phyloP scores from a whole-genome alignment of 2,888 invertebrate species.

The Sisyra nigra region DNA sequence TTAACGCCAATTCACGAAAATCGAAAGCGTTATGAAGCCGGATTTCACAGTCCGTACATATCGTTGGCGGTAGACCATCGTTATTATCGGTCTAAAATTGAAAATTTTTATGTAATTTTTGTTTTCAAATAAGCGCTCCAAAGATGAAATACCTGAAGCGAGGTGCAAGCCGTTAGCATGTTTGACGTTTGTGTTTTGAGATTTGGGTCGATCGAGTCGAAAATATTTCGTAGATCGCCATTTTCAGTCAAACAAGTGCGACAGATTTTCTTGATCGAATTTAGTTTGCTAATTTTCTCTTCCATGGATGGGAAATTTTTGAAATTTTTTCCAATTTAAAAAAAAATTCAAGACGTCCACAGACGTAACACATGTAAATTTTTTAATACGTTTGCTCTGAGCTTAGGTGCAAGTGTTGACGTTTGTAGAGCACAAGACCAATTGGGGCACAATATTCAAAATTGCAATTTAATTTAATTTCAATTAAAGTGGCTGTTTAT shows the following conservation, averaged over 20 bases:
- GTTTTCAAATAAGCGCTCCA: not conserved
- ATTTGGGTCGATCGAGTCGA: slow-evolving; percentile 12
- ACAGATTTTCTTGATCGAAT: slow-evolving; percentile 15
- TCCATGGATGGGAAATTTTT: slow-evolving; percentile 1
- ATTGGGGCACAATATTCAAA: too few species aligned
- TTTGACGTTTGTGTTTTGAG: slow-evolving; percentile 11
- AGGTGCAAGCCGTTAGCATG: slow-evolving; percentile 14
- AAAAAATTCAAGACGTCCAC: not conserved
- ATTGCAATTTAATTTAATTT: too few species aligned
- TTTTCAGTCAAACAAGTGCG: slow-evolving; percentile 16
- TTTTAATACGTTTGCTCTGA: not conserved
- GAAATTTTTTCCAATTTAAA: not conserved
- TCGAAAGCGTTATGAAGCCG: slow-evolving; percentile 17
- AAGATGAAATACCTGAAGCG: slow-evolving; percentile 9
- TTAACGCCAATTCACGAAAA: slow-evolving; percentile 17
- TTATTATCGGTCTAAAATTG: slow-evolving; percentile 14
- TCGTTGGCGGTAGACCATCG: slow-evolving; percentile 13
- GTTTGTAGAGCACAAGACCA: too few species aligned
- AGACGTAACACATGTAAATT: not conserved
- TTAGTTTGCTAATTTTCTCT: not conserved
- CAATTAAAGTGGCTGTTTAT: too few species aligned
- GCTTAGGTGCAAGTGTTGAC: not conserved
- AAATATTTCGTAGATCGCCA: slow-evolving; percentile 15
- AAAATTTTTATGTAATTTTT: not conserved
- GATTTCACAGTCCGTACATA: slow-evolving; percentile 17